Base-by-base conservation (phyloP, 2,888 invertebrate genomes). In the Endomychus coccineus region DNA sequence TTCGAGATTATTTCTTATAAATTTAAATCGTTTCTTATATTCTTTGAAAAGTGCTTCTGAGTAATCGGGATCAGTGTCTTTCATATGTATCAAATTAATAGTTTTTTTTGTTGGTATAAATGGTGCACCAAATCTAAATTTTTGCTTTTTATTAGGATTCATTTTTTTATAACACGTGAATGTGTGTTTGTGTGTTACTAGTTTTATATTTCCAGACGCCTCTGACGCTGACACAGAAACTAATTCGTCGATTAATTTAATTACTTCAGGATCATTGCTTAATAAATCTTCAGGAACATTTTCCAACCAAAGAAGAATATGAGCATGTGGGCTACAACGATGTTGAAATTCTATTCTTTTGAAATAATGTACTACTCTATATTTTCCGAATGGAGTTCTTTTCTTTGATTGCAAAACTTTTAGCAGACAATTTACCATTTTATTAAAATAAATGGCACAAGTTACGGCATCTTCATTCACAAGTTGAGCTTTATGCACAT, bases 331-430 rank as follows among this genome's bases (percentile, higher is more conserved):
- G 33, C 58, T 59, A 16, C 55, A 59, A 22, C 52, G 43, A 42
- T 58, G 55, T 38, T 59, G 57, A 39, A 58, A 61, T 48, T 60
- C 57, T 25, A 59, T 59, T 12, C 56, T 32, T 42, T 48, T 44
- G 35, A 62, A 61, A 36, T 53, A 62, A 42, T 55, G 11, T 5
- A 33, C 2, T 4, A 61, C 50, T 29, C 45, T 36, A 44, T 54
- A 54, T 37, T 47, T 46, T 15, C 51, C 48, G 21, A 58, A 60
- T 17, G 61, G 59, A 44, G 46, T 55, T 4, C 13, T 11, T 37
- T 43, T 52, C 36, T 54, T 55, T 25, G 53, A 54, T 44, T 57
- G 39, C 12, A 61, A 45, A 6, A 59, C 35, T 35, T 27, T 51
- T 11, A 61, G 15, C 2, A 54, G 1, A 16, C 10, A 21, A 50